phyloP scores from a whole-genome alignment of 23 tunicate genomes.

The Halocynthia roretzi region DNA sequence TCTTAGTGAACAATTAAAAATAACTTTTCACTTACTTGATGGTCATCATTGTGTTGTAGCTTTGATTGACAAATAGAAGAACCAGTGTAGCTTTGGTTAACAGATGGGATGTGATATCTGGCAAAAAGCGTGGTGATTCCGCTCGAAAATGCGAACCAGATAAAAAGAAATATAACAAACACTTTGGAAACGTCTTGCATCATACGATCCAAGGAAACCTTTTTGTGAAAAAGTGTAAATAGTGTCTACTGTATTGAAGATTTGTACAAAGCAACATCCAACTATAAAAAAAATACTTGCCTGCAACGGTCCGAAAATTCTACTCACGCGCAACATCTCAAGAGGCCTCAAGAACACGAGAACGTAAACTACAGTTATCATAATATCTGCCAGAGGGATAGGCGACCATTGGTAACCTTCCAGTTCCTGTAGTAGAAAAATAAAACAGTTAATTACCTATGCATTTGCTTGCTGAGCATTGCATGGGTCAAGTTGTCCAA shows the following conservation, averaged over 20 bases:
- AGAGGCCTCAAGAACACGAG: constrained; percentile 21
- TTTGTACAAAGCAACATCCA: background rate
- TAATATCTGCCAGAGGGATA: constrained; percentile 17
- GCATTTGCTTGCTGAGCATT: too few species aligned
- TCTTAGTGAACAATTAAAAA: too few species aligned
- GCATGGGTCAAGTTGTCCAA: too few species aligned
- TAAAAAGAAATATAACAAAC: constrained; percentile 14
- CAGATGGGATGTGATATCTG: background rate
- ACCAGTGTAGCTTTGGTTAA: too few species aligned
- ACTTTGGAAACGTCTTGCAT: constrained; percentile 21
- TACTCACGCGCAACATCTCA: constrained; percentile 17
- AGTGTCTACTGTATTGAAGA: background rate
- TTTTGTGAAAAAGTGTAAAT: background rate
- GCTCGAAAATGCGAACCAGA: constrained; percentile 28
- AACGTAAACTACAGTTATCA: constrained; percentile 19
- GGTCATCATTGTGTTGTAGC: too few species aligned
- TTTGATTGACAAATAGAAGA: too few species aligned
- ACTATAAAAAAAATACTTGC: background rate
- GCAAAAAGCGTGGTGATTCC: constrained; percentile 16
- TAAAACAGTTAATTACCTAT: too few species aligned
- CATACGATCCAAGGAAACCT: constrained; percentile 24
- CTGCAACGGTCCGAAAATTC: constrained; percentile 27
- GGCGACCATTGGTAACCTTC: constrained; percentile 2
- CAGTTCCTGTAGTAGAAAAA: too few species aligned
- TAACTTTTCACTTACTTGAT: too few species aligned